Evolutionary conservation across 2,113 vertebrate genomes (phyloP), one percentile per base, ranked within the genome.

Genomic region (Semnornis frantzii): DNA sequence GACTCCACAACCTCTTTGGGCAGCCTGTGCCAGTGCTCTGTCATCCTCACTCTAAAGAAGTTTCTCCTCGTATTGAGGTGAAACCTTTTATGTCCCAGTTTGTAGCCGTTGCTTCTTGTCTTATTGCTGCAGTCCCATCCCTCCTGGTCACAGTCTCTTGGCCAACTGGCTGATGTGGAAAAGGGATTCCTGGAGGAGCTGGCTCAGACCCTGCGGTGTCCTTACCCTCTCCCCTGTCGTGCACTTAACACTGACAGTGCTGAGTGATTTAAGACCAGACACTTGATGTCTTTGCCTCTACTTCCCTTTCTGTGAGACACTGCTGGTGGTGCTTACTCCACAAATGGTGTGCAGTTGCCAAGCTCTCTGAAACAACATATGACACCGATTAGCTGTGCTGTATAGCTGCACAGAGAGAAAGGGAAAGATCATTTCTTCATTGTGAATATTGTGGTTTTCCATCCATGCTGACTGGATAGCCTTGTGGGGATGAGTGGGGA

Each of bases 181-280:
- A 92, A 82, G n/a, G 39, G 82, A 82, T 83, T 94, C 88, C 92
- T 91, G 87, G 75, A 85, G 89, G 75, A 88, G 76, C n/a, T 77
- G 69, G n/a, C 33, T 70, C 58, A 68, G 68, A 68, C 84, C 69
- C 42, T 64, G 44, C 48, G 84, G 64, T 60, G 31, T 42, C 0
- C 2, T 74, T 92, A 54, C 64, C n/a, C 60, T 3, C 37, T 64
- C 75, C 69, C 52, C 5, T 2, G 3, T 82, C 1, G 3, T 82
- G 78, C 82, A 82, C 72, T 91, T 87, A 87, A 89, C 74, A 59
- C 74, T 48, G 55, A 58, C 70, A 58, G 9, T 0, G 6, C 52
- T 80, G 89, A 75, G 71, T 93, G 94, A 96, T 91, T 92, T 87
- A 89, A 75, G 42, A 95, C 9, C 68, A 87, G 75, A 15, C 87